phyloP scores from a whole-genome alignment of 2,888 invertebrate species.

The Penaeus monodon region DNA sequence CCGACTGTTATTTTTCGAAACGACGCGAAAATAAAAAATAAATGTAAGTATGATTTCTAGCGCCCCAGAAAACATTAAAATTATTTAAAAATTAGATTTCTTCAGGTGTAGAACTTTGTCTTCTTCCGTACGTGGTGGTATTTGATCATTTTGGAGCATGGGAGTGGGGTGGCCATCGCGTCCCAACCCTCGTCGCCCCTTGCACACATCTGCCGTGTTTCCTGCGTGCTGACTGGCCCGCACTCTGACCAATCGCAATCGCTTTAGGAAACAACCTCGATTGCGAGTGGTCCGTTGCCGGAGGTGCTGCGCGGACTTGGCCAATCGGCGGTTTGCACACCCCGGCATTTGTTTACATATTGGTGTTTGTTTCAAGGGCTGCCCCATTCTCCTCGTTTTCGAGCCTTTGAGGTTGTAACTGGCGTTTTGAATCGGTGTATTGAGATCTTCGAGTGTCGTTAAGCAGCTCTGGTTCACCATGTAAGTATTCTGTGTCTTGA shows the following conservation, averaged over 20 bases:
- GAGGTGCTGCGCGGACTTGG: conserved; percentile 35
- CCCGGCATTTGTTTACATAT: conserved; percentile 62
- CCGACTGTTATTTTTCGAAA: too few species aligned
- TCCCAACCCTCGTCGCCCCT: background rate
- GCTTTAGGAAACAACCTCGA: too few species aligned
- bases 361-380: conserved; percentile 48
- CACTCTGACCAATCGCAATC: background rate
- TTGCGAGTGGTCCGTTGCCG: conserved; percentile 21
- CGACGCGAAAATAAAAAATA: too few species aligned
- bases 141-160: too few species aligned
- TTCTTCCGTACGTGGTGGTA: too few species aligned
- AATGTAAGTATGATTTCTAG: too few species aligned
- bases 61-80: too few species aligned
- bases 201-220: conserved; percentile 40
- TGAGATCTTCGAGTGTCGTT: background rate
- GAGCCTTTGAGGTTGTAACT: background rate
- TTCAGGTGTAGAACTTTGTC: too few species aligned
- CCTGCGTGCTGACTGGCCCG: conserved; percentile 15
- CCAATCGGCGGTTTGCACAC: conserved; percentile 52
- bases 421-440: background rate
- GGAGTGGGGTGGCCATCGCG: background rate
- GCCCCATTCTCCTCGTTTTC: conserved; percentile 19
- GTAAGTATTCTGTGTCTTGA: conserved; percentile 27
- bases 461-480: conserved; percentile 2
- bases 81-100: too few species aligned